Base-by-base conservation (phyloP, 2,797 vertebrate species). In the Tympanoctomys barrerae region DNA sequence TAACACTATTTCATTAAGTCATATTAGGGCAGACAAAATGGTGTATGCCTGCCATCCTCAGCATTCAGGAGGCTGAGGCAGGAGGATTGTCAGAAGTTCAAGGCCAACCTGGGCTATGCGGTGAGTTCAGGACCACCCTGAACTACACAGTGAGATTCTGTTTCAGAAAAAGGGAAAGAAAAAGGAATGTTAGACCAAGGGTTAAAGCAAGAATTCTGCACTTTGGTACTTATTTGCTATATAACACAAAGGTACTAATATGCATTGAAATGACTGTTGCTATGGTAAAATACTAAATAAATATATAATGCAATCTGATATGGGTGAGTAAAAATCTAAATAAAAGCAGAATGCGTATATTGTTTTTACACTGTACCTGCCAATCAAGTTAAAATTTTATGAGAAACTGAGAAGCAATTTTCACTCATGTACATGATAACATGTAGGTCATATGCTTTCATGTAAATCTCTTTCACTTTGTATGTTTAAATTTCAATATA, bases 401-500 rank as follows among this genome's bases (percentile, higher is more conserved):
- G 97, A 98, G 97, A 95, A 98, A 95, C 64, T 49, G 97, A 96
- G 97, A 98, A 98, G 94, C 94, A 98, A 98, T 98, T 98, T 98
- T 98, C 98, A 97, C 1, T 98, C 96, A 70, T 93, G 95, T 98
- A 97, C 94, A 90, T 94, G 97, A 92, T 97, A 98, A 96, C 26
- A 0, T 97, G 96, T 98, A 98, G 98, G 98, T 98, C 98, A 98
- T 97, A 98, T 98, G 97, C 97, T 98, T 98, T 97, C 97, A 98
- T 98, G 98, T 98, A 98, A 98, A 98, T 98, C 96, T 97, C 97
- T 98, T 98, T 98, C 97, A 98, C 97, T 97, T 97, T 96, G 94
- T 64, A 93, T 98, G 96, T 98, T 98, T 98, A 98, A 98, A 98
- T 98, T 98, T 97, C 98, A 98, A 98, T 98, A 98, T 98, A 98